A percentile compares a stretch with the other conserved stretches of the same genome.
These are phyloP conservation scores for Eupithecia inturbata DNA, from an alignment of 2,888 invertebrate genomes.

Conservation along the genomic window DNA sequence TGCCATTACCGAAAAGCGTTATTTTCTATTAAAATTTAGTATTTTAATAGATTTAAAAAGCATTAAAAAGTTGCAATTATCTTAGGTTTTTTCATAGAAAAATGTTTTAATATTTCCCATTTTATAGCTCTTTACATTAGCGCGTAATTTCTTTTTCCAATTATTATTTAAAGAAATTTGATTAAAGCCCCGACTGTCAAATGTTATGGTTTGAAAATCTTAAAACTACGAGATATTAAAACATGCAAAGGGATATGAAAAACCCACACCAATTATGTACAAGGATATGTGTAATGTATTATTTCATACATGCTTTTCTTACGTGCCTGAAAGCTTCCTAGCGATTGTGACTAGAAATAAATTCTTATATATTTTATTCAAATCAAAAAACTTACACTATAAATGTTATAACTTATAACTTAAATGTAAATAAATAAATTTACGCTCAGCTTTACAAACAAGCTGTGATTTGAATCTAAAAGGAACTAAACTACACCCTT, in stretches of 20 bases:
- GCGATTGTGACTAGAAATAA: slow-evolving; percentile 72
- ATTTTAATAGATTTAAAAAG: neutral
- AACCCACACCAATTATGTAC: slow-evolving; percentile 60
- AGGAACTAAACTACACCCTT: slow-evolving; percentile 27
- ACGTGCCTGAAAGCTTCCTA: slow-evolving; percentile 78
- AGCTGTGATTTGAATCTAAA: slow-evolving; percentile 24
- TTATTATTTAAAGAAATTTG: neutral
- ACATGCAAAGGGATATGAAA: slow-evolving; percentile 50
- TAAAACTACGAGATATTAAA: slow-evolving; percentile 10
- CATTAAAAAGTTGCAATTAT: neutral
- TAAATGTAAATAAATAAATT: slow-evolving; percentile 49
- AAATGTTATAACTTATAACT: neutral
- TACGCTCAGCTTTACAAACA: slow-evolving; percentile 38
- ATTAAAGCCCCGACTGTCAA: neutral
- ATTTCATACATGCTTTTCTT: slow-evolving; percentile 79
- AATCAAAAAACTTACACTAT: slow-evolving; percentile 55
- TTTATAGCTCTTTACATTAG: neutral
- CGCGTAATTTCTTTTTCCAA: neutral
- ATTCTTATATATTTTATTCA: slow-evolving; percentile 69
- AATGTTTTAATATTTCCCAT: neutral
- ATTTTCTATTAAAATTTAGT: neutral
- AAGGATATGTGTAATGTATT: slow-evolving; percentile 46
- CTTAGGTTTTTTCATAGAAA: neutral
- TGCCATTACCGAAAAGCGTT: neutral
- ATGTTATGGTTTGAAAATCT: neutral